phyloP scores from a whole-genome alignment of 2,113 vertebrate species.

The Calypte anna region DNA sequence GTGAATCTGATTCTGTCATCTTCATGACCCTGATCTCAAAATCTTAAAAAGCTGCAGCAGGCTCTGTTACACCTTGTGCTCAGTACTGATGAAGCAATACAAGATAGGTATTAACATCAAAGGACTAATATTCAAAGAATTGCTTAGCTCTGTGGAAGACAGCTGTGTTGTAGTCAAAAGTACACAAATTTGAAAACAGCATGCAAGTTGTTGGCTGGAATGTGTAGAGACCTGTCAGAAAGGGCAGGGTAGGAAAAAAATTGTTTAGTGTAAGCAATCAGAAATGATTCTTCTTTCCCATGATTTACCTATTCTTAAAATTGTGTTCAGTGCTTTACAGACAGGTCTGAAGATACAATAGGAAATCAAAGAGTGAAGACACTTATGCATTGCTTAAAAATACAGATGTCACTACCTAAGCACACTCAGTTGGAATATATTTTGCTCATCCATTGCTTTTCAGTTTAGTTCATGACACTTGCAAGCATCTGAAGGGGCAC shows the following conservation, averaged over 20 bases:
- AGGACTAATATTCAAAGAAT: slow-evolving; percentile 46
- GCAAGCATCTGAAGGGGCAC: not conserved
- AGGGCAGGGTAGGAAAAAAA: not conserved
- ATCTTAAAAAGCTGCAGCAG: slow-evolving; percentile 50
- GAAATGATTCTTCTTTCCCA: not conserved
- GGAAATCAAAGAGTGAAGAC: slow-evolving; percentile 24
- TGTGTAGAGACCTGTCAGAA: not conserved
- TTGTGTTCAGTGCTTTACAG: not conserved
- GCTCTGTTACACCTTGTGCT: slow-evolving; percentile 27
- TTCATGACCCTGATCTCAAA: slow-evolving; percentile 15
- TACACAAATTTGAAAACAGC: slow-evolving; percentile 36
- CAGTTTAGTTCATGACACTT: not conserved
- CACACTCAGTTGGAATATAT: slow-evolving; percentile 10
- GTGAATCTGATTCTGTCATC: slow-evolving; percentile 44
- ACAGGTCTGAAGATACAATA: not conserved
- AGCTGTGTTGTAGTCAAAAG: not conserved
- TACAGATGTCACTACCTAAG: not conserved
- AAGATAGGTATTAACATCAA: slow-evolving; percentile 20
- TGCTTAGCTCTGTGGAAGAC: slow-evolving; percentile 14
- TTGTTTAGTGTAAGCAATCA: not conserved
- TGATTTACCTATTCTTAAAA: slow-evolving; percentile 10
- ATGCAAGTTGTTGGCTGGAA: not conserved
- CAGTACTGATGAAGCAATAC: slow-evolving; percentile 50
- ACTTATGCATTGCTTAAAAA: slow-evolving; percentile 14
- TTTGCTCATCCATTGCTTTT: not conserved